phyloP scores from a whole-genome alignment of 2,888 invertebrate species.

The Dryococelus australis region DNA sequence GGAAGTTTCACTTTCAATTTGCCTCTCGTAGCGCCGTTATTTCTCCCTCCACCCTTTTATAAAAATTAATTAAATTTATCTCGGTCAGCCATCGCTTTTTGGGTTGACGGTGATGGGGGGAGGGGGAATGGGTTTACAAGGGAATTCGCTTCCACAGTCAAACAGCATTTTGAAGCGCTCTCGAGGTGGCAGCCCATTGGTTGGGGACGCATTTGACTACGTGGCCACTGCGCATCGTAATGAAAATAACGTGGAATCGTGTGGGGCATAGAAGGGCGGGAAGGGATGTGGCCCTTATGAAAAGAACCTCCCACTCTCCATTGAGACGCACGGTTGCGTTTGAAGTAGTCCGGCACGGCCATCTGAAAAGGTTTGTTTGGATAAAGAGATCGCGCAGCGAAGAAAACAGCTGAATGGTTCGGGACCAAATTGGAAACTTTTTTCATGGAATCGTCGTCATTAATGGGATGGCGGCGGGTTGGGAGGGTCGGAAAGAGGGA shows the following conservation, averaged over 20 bases:
- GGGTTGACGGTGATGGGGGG: not conserved
- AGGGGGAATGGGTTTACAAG: not conserved
- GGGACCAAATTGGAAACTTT: not conserved
- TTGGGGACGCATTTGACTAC: not conserved
- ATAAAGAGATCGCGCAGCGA: not conserved
- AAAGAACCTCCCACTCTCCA: slow-evolving; percentile 4
- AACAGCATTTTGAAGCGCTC: slow-evolving; percentile 4
- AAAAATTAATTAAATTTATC: slow-evolving; percentile 16
- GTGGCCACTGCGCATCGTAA: not conserved
- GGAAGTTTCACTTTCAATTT: not conserved
- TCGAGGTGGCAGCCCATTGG: not conserved
- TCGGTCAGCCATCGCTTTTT: slow-evolving; percentile 6
- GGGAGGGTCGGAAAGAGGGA: not conserved
- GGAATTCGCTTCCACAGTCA: slow-evolving; percentile 3
- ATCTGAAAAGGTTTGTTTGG: slow-evolving; percentile 16
- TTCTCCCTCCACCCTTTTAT: slow-evolving; percentile 6
- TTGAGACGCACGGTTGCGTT: not conserved
- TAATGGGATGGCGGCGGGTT: not conserved
- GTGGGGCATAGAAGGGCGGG: not conserved
- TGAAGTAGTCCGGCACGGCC: not conserved
- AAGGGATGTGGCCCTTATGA: not conserved
- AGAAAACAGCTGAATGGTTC: slow-evolving; percentile 16
- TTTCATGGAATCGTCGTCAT: not conserved
- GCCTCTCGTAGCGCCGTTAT: not conserved
- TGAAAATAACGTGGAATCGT: not conserved